Base-by-base conservation (phyloP, 2,888 invertebrate genomes). In the Netelia inedita region DNA sequence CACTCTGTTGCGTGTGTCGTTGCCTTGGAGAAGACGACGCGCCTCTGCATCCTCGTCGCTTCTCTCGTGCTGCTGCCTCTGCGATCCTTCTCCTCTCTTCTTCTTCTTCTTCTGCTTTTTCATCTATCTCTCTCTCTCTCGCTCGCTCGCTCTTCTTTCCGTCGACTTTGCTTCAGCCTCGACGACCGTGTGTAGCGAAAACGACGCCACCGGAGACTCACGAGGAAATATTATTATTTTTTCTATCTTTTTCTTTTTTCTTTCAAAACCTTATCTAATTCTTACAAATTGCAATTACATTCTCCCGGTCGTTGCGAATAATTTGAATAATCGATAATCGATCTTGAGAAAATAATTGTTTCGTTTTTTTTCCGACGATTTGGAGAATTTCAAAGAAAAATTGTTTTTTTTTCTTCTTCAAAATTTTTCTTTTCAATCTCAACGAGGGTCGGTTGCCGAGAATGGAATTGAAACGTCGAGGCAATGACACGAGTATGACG, bases 21-120 rank as follows among this genome's bases (percentile, higher is more conserved):
- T 73, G 74, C 59, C 63, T 73, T 35, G 76, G 66, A 50, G 75
- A 74, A 74, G 53, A 61, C 69, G 74, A 69, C 75, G 55, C 68
- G 66, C 73, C 55, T 57, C 73, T 53, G 79, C 78, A 73, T 82
- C 75, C 80, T 84, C 76, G 53, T 84, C 75, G 72, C 66, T 76
- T 68, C 61, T 19, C 19, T 55, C 35, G 43, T 28, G 28, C 28
- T 28, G 28, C 16, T 61, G 57, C 53, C 28, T 59, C 53, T 71
- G 14, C 73, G 63, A 79, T 79, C 79, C 72, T 73, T 63, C 41
- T 63, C 46, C 57, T 72, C 35, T 41, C 28, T 16, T 57, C 50
- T 28, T 53, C 41, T 21, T 55, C 28, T 2, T 68, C 23, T 10
- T 41, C n/a, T n/a, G 11, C 6, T 16, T 43, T 50, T 79, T 72